Conservation (phyloP, 2,888 invertebrate species). For the Lasioglossum lativentre region DNA sequence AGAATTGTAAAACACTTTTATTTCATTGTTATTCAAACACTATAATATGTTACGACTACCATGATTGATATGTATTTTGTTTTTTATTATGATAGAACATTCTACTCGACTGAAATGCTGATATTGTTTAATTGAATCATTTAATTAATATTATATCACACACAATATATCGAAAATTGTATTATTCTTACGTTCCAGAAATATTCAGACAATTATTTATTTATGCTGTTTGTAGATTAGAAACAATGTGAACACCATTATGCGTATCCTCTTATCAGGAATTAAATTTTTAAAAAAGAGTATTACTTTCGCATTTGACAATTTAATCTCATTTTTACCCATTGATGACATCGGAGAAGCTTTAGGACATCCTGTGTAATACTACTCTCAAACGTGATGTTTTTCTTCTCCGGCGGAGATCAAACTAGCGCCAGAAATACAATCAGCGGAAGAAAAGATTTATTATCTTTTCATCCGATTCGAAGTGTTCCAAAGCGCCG, state of each 20-base stretch:
- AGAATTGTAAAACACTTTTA: background rate
- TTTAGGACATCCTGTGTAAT: background rate
- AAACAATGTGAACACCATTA: too few species aligned
- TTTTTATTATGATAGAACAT: too few species aligned
- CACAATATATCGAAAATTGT: background rate
- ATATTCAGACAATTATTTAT: background rate
- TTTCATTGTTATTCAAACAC: background rate
- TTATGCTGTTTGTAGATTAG: too few species aligned
- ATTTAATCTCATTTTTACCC: background rate
- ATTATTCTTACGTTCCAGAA: background rate
- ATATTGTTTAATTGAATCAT: too few species aligned
- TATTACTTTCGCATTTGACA: background rate
- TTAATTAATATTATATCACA: too few species aligned
- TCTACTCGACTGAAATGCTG: background rate
- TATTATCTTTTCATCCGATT: constrained; percentile 10
- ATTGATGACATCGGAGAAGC: background rate
- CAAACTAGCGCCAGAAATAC: background rate
- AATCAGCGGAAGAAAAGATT: constrained; percentile 2
- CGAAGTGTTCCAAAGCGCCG: background rate
- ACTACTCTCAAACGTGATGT: background rate
- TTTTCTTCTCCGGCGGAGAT: background rate
- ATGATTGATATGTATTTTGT: background rate
- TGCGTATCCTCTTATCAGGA: too few species aligned
- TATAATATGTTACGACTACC: background rate
- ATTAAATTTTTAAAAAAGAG: too few species aligned